Evolutionary conservation across 2,113 vertebrate species (phyloP).

Genomic region (Tor tambroides): DNA sequence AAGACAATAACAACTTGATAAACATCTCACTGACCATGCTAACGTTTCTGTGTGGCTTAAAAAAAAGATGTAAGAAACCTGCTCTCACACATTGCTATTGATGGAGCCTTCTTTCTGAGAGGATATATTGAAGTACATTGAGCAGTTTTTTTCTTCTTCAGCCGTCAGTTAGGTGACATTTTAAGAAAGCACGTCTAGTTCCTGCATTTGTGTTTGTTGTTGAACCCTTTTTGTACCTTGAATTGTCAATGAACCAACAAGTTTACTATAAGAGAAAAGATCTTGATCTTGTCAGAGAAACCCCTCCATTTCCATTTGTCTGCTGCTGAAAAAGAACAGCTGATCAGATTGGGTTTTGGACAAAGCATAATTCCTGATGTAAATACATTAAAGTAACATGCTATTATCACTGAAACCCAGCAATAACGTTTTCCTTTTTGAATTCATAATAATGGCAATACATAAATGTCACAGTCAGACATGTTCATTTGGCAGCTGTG

Average conservation of each 20-base stretch:
- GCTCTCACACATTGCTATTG: neutral
- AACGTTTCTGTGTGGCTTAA: neutral
- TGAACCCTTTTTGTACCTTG: neutral
- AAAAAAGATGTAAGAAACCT: neutral
- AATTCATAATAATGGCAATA: neutral
- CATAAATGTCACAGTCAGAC: neutral
- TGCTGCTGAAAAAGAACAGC: neutral
- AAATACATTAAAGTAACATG: neutral
- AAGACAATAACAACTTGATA: constrained; percentile 49
- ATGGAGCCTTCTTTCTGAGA: constrained; percentile 15
- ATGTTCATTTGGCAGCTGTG: neutral
- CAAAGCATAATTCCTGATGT: neutral
- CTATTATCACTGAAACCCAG: neutral
- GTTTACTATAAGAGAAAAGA: neutral
- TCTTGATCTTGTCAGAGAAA: neutral
- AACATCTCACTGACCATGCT: constrained; percentile 21
- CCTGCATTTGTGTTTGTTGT: neutral
- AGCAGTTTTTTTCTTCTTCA: neutral
- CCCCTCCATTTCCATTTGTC: neutral
- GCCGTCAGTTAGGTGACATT: neutral
- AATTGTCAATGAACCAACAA: neutral
- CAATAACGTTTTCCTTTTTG: neutral
- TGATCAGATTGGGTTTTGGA: neutral
- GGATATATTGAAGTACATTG: neutral
- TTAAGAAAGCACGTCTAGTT: neutral